Percentiles rank a stretch among this genome's conserved stretches.
These are phyloP conservation scores for Leptura quadrifasciata DNA, from an alignment of 2,888 invertebrate genomes.

Conservation along the genomic window DNA sequence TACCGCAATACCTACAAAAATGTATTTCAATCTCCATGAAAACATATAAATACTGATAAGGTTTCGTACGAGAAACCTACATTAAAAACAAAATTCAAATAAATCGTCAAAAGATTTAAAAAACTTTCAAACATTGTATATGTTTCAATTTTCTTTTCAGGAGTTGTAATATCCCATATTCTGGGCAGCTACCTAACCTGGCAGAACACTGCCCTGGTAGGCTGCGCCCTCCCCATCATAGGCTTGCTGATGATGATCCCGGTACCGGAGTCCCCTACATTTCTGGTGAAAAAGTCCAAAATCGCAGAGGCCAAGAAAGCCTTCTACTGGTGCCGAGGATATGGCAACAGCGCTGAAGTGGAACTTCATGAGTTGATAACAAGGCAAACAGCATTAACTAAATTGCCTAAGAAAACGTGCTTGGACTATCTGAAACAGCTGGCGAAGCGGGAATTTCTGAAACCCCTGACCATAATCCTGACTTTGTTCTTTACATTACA, in stretches of 20 bases:
- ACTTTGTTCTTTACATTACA: constrained; percentile 81
- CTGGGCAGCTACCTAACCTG: constrained; percentile 80
- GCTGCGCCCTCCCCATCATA: constrained; percentile 75
- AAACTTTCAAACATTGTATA: no score
- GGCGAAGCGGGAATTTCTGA: constrained; percentile 75
- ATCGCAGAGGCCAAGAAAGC: constrained; percentile 77
- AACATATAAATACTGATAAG: no score
- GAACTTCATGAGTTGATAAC: constrained; percentile 75
- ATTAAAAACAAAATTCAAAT: no score
- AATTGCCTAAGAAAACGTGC: constrained; percentile 4
- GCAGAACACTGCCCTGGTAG: constrained; percentile 77
- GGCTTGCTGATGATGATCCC: constrained; percentile 75
- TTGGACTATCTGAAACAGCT: constrained; percentile 60
- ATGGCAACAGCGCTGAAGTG: constrained; percentile 71
- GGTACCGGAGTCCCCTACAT: constrained; percentile 81
- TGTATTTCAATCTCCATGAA: no score
- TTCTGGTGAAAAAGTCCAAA: constrained; percentile 79
- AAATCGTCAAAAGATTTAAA: no score
- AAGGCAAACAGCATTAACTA: constrained; percentile 66
- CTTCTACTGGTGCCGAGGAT: constrained; percentile 78
- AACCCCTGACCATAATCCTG: constrained; percentile 78
- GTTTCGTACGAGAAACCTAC: no score
- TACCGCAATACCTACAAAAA: no score
- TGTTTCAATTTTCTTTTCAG: neutral
- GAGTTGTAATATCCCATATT: constrained; percentile 77